Conservation (phyloP, 2,113 vertebrate genomes). For the Lucifuga dentata region DNA sequence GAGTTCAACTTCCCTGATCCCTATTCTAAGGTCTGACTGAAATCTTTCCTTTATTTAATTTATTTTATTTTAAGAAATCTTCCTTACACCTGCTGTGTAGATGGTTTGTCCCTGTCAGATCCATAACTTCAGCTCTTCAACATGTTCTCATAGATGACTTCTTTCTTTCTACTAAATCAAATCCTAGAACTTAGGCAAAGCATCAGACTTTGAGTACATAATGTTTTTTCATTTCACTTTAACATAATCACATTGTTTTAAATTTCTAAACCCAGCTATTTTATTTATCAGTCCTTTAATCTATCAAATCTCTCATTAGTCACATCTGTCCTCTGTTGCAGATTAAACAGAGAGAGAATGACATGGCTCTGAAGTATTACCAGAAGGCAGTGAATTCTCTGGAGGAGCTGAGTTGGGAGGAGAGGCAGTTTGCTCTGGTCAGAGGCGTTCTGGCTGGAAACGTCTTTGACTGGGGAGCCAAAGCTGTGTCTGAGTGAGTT, state of each 20-base stretch:
- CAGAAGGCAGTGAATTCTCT: slow-evolving; percentile 87
- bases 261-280: background rate
- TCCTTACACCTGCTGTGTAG: background rate
- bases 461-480: slow-evolving; percentile 99
- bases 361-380: slow-evolving; percentile 91
- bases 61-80: slow-evolving; percentile 26
- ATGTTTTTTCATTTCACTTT: background rate
- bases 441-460: slow-evolving; percentile 95
- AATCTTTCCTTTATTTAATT: slow-evolving; percentile 42
- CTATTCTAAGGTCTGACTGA: slow-evolving; percentile 92
- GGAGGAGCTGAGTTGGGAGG: slow-evolving; percentile 93
- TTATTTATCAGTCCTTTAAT: background rate
- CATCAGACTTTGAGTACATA: background rate
- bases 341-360: slow-evolving; percentile 97
- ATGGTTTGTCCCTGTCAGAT: slow-evolving; percentile 7
- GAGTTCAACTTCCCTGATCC: slow-evolving; percentile 99
- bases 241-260: background rate
- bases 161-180: background rate
- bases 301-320: background rate
- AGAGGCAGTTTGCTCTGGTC: slow-evolving; percentile 94
- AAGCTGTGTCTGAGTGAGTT: slow-evolving; percentile 97
- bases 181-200: background rate
- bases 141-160: too few species aligned
- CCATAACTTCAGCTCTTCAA: too few species aligned
- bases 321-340: slow-evolving; percentile 59